A percentile compares a stretch with the other conserved stretches of the same genome.
These are phyloP conservation scores for Aphidius gifuensis DNA, from an alignment of 1,140 invertebrate genomes.

Conservation along the genomic window DNA sequence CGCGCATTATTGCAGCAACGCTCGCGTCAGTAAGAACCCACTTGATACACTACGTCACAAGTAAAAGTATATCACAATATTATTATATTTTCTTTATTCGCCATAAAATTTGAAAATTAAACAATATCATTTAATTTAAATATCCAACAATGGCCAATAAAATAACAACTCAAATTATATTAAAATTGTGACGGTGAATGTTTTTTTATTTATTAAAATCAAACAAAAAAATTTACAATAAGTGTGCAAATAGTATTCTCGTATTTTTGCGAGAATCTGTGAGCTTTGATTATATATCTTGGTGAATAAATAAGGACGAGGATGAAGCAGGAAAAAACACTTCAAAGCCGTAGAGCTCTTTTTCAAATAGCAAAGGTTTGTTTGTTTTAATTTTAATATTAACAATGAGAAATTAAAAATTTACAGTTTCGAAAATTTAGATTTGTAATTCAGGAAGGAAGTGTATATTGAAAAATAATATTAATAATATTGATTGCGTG, in stretches of 20 bases:
- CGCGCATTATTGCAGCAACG: constrained; percentile 50
- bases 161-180: no score
- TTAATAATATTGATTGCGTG: neutral
- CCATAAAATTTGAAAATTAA: no score
- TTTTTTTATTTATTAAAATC: no score
- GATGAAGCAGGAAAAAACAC: constrained; percentile 52
- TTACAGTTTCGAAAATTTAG: constrained; percentile 1
- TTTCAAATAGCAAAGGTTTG: constrained; percentile 62
- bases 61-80: constrained; percentile 11
- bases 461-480: no score
- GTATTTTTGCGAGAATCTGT: neutral
- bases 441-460: neutral
- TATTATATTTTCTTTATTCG: neutral
- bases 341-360: constrained; percentile 50
- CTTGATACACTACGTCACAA: constrained; percentile 18
- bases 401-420: neutral
- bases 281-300: neutral
- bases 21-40: constrained; percentile 38
- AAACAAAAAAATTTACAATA: neutral
- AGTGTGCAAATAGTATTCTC: no score
- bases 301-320: constrained; percentile 22
- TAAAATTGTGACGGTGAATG: no score
- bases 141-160: no score
- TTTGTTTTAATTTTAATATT: neutral
- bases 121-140: no score